phyloP scores from a whole-genome alignment of 2,888 invertebrate species.

The Dexiosoma caninum region DNA sequence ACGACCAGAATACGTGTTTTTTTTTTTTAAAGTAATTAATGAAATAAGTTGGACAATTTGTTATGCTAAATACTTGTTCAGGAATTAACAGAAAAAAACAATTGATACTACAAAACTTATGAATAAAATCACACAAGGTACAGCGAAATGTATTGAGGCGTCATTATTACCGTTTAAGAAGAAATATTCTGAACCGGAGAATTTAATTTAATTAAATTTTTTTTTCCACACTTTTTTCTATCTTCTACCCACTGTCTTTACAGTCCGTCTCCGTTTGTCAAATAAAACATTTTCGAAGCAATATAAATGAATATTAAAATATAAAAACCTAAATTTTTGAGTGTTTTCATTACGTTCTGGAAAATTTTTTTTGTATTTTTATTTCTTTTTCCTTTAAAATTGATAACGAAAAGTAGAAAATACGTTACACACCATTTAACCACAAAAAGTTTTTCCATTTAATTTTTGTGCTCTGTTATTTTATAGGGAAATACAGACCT shows the following conservation, averaged over 20 bases:
- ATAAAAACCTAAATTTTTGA: neutral
- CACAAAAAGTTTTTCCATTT: conserved; percentile 33
- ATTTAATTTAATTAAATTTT: no score
- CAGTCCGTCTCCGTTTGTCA: neutral
- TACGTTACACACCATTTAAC: conserved; percentile 53
- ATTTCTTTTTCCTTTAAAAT: neutral
- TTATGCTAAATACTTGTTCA: no score
- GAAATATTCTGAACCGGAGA: no score
- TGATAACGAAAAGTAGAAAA: neutral
- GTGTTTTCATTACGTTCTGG: neutral
- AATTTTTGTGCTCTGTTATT: neutral
- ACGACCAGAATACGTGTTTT: no score
- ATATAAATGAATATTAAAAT: neutral
- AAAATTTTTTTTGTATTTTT: neutral
- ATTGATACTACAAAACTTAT: no score
- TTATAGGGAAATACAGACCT: neutral
- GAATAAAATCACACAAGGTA: no score
- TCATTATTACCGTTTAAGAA: no score
- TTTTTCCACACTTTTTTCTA: neutral
- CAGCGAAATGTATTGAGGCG: no score
- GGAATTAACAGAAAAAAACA: no score
- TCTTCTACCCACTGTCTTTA: neutral
- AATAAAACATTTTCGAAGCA: conserved; percentile 2
- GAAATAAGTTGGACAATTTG: no score
- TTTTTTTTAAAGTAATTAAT: no score